Evolutionary conservation across 2,888 invertebrate genomes (phyloP).

Genomic region (Pegoplata infirma): DNA sequence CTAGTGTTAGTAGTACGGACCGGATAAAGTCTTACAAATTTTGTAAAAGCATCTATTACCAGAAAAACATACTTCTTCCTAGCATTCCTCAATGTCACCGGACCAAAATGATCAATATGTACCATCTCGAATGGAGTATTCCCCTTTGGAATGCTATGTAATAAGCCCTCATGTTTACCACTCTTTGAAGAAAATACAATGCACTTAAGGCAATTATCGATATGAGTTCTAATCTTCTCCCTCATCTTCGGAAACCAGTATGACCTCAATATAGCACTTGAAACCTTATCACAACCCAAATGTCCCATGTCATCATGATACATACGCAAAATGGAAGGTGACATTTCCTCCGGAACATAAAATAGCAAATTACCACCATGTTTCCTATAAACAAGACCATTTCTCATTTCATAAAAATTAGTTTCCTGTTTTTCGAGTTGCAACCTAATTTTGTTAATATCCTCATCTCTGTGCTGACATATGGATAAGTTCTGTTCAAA

Average conservation of each 20-base stretch:
- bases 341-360: constrained; percentile 5
- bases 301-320: constrained; percentile 15
- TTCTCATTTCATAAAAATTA: constrained; percentile 10
- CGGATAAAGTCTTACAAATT: constrained; percentile 1
- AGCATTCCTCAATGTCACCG: neutral
- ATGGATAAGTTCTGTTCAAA: constrained; percentile 45
- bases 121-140: constrained; percentile 1
- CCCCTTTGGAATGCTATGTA: constrained; percentile 11
- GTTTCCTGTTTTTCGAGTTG: neutral
- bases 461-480: constrained; percentile 9
- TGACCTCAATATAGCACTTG: neutral
- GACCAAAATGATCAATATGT: constrained; percentile 16
- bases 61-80: constrained; percentile 18
- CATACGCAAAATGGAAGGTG: neutral
- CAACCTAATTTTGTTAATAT: neutral
- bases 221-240: neutral
- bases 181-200: constrained; percentile 11
- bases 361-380: neutral
- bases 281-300: neutral
- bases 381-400: constrained; percentile 12
- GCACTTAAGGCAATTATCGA: constrained; percentile 1
- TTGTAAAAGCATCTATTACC: constrained; percentile 6
- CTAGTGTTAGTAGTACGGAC: neutral
- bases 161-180: constrained; percentile 5
- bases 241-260: constrained; percentile 25